Percentiles rank a stretch among this genome's conserved stretches.
phyloP scores from a whole-genome alignment of 2,888 invertebrate genomes.

The Catocala fraxini region DNA sequence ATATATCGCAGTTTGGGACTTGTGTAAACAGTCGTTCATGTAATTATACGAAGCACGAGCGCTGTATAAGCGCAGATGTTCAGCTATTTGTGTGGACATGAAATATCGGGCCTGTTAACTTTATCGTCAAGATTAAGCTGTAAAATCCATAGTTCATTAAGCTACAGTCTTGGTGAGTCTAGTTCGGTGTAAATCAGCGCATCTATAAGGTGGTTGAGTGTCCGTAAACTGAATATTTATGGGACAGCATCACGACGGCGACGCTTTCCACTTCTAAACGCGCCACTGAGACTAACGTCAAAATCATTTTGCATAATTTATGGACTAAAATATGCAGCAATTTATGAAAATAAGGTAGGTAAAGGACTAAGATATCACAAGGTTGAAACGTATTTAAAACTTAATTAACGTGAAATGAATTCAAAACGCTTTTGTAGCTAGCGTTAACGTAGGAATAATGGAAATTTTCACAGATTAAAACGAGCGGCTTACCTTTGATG shows the following conservation, averaged over 20 bases:
- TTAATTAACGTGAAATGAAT: slow-evolving; percentile 55
- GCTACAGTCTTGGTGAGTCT: slow-evolving; percentile 46
- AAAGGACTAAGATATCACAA: slow-evolving; percentile 47
- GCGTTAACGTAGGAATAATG: slow-evolving; percentile 43
- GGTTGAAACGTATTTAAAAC: slow-evolving; percentile 51
- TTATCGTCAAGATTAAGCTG: slow-evolving; percentile 48
- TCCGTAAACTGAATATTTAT: slow-evolving; percentile 79
- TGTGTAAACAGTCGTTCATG: slow-evolving; percentile 40
- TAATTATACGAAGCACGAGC: slow-evolving; percentile 34
- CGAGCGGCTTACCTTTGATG: slow-evolving; percentile 29
- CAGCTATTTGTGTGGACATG: slow-evolving; percentile 40
- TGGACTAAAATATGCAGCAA: slow-evolving; percentile 66
- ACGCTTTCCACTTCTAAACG: slow-evolving; percentile 57
- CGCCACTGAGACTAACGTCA: slow-evolving; percentile 66
- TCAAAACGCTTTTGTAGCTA: slow-evolving; percentile 49
- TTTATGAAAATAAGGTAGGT: slow-evolving; percentile 61
- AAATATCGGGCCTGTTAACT: slow-evolving; percentile 45
- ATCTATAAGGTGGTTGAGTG: slow-evolving; percentile 66
- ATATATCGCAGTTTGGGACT: slow-evolving; percentile 31
- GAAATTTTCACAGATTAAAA: slow-evolving; percentile 36
- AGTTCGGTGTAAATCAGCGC: slow-evolving; percentile 63
- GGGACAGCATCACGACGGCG: slow-evolving; percentile 49
- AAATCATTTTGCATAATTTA: slow-evolving; percentile 77
- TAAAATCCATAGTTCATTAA: slow-evolving; percentile 49
- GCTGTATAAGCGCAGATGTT: slow-evolving; percentile 38